These are phyloP conservation scores for Pantherophis vulpinus DNA, from an alignment of 2,797 vertebrate species.

Conservation along the genomic window DNA sequence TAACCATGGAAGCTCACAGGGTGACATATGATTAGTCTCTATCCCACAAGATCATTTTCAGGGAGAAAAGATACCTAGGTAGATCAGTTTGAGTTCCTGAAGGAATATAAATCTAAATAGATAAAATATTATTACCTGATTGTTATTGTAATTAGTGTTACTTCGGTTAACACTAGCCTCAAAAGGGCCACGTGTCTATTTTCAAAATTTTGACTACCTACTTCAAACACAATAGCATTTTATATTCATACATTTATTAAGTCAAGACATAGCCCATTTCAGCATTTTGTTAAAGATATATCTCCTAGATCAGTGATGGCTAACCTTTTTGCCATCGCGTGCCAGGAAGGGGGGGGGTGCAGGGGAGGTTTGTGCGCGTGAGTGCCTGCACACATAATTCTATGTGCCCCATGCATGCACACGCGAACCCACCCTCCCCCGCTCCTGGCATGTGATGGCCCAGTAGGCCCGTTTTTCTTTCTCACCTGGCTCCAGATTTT, in stretches of 20 bases:
- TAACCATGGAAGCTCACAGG: not conserved
- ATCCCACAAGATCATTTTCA: not conserved
- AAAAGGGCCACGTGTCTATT: not conserved
- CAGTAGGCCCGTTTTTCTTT: too few relatives aligned
- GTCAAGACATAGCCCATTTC: not conserved
- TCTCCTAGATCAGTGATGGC: not conserved
- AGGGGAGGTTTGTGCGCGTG: too few relatives aligned
- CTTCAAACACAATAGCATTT: not conserved
- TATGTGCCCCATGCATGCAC: too few relatives aligned
- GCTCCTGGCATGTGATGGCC: too few relatives aligned
- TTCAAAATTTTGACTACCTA: not conserved
- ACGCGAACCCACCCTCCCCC: too few relatives aligned
- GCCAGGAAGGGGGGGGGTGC: too few relatives aligned
- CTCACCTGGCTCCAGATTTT: too few relatives aligned
- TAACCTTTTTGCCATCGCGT: too few relatives aligned
- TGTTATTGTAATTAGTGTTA: not conserved
- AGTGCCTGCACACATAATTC: too few relatives aligned
- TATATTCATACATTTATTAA: not conserved
- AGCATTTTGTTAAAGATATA: not conserved
- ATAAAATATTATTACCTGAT: not conserved
- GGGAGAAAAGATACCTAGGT: not conserved
- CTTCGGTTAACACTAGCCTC: not conserved
- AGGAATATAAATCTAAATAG: not conserved
- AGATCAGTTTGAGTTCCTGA: not conserved
- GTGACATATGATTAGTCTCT: not conserved